A percentile compares a stretch with the other conserved stretches of the same genome.
Evolutionary conservation across 2,888 invertebrate genomes (phyloP).

Genomic region (Cephus pulcher): DNA sequence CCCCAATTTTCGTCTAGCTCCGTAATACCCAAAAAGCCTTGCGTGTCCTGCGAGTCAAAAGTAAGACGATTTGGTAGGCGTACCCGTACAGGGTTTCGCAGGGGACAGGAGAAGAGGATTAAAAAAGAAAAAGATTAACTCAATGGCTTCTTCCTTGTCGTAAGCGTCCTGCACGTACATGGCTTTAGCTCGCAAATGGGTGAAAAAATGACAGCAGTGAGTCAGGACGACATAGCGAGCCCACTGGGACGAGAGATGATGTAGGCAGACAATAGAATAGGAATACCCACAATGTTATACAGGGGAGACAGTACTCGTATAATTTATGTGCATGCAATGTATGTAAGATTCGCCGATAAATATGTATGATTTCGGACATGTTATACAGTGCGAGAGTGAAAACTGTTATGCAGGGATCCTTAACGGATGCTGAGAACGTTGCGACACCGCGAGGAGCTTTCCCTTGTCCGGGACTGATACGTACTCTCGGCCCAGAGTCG

Average conservation of each 20-base stretch:
- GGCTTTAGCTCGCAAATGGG: constrained; percentile 26
- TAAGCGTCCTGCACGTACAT: background rate
- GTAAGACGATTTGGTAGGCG: constrained; percentile 12
- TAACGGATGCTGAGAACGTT: background rate
- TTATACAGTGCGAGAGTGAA: background rate
- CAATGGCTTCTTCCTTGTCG: constrained; percentile 4
- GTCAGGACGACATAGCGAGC: constrained; percentile 28
- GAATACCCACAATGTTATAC: constrained; percentile 30
- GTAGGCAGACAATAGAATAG: constrained; percentile 57
- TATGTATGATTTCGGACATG: background rate
- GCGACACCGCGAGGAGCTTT: background rate
- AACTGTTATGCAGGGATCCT: background rate
- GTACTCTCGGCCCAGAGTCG: background rate
- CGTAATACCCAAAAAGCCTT: background rate
- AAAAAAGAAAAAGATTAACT: background rate
- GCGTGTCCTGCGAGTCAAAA: background rate
- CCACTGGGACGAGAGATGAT: constrained; percentile 24
- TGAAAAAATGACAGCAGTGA: constrained; percentile 33
- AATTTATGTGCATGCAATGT: constrained; percentile 41
- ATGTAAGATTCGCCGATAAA: background rate
- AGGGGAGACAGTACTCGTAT: constrained; percentile 18
- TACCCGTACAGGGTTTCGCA: constrained; percentile 12
- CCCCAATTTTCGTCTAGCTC: background rate
- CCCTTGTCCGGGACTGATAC: background rate
- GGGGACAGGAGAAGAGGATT: background rate